These are phyloP conservation scores for Limonius californicus DNA, from an alignment of 1,140 invertebrate species.

Conservation along the genomic window DNA sequence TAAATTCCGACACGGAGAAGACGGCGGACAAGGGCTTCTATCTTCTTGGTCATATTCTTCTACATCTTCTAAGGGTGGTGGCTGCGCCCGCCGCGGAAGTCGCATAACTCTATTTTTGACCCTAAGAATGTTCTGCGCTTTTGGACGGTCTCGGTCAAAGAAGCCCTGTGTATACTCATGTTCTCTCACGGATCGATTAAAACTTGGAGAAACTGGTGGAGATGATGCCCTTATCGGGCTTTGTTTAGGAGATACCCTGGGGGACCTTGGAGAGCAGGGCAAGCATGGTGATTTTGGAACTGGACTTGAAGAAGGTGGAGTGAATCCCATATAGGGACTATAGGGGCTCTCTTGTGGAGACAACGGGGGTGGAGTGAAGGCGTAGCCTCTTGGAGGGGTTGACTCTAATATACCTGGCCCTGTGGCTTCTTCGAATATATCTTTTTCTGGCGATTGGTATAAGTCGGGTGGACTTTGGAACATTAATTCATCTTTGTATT, in stretches of 20 bases:
- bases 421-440: background rate
- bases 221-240: too few species aligned
- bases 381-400: background rate
- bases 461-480: background rate
- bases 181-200: background rate
- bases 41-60: too few species aligned
- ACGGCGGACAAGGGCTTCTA: too few species aligned
- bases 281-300: background rate
- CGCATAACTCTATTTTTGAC: background rate
- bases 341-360: background rate
- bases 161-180: conserved; percentile 13
- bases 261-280: background rate
- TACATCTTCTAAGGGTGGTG: background rate
- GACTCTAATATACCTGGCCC: background rate
- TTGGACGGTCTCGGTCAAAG: conserved; percentile 1
- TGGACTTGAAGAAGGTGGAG: background rate
- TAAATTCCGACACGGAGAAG: too few species aligned
- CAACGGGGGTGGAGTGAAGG: background rate
- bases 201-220: background rate
- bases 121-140: background rate
- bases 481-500: background rate
- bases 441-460: background rate
- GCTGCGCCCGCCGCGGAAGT: background rate
- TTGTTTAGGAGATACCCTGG: background rate
- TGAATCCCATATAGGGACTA: background rate